phyloP scores from a whole-genome alignment of 2,113 vertebrate genomes.

The Cranoglanis bouderius region DNA sequence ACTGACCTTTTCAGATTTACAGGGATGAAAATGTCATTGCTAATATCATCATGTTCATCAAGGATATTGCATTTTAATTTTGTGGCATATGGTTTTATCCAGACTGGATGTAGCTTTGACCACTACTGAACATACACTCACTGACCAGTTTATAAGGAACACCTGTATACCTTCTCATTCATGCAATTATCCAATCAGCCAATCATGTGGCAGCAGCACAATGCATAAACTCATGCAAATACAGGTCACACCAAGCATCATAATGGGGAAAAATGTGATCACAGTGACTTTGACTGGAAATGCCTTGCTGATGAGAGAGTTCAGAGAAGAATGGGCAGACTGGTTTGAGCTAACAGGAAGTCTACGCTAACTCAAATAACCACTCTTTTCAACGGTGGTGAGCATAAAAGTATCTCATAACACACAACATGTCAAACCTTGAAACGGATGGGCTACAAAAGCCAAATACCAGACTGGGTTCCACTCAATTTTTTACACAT shows the following conservation, averaged over 20 bases:
- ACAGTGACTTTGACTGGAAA: background rate
- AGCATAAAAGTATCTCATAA: background rate
- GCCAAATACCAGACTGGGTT: background rate
- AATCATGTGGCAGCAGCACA: background rate
- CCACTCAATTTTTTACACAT: background rate
- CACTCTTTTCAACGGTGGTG: background rate
- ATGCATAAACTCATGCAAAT: background rate
- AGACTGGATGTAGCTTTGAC: background rate
- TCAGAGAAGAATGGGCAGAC: background rate
- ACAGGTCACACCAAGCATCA: background rate
- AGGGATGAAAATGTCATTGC: conserved; percentile 28
- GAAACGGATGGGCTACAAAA: background rate
- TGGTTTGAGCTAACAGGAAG: background rate
- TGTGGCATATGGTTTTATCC: background rate
- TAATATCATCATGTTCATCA: conserved; percentile 29
- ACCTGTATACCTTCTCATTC: background rate
- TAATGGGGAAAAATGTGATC: background rate
- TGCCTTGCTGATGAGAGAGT: background rate
- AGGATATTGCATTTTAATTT: conserved; percentile 24
- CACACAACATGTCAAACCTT: background rate
- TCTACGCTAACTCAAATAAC: background rate
- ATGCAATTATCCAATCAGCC: background rate
- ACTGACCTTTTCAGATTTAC: conserved; percentile 28
- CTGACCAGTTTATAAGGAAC: background rate
- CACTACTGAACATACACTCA: background rate